A percentile compares a stretch with the other conserved stretches of the same genome.
phyloP scores from a whole-genome alignment of 1,140 invertebrate genomes.

The Anastrepha obliqua region DNA sequence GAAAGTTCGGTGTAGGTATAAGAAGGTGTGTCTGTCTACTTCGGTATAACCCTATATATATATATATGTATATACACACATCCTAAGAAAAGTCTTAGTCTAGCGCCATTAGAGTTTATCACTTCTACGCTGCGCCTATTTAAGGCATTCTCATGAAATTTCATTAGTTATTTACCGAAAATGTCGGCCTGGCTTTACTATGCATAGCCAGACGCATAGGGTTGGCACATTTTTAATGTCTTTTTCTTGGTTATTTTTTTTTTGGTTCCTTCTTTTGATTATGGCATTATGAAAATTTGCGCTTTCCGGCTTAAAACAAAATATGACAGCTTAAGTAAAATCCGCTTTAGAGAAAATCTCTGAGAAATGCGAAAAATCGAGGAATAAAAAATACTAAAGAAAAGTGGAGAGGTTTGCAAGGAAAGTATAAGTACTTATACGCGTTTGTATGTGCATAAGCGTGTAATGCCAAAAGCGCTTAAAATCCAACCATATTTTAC shows the following conservation, averaged over 20 bases:
- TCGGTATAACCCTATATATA: neutral
- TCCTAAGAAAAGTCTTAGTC: neutral
- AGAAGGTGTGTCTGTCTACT: too few species aligned
- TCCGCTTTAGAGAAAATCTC: neutral
- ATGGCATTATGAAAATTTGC: slow-evolving; percentile 35
- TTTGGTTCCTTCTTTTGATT: neutral
- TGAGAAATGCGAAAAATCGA: neutral
- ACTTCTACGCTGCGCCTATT: neutral
- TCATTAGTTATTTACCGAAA: slow-evolving; percentile 4
- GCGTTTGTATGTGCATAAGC: too few species aligned
- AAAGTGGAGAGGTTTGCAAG: neutral
- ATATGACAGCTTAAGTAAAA: neutral
- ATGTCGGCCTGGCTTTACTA: neutral
- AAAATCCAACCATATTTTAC: neutral
- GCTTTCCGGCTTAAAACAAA: slow-evolving; percentile 17
- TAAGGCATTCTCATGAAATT: neutral
- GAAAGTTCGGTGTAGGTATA: neutral
- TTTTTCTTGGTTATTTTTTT: neutral
- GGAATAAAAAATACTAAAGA: neutral
- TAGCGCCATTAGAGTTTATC: neutral
- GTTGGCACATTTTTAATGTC: neutral
- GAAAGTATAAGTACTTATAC: neutral
- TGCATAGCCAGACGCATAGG: neutral
- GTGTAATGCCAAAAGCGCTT: neutral
- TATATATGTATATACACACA: neutral